Base-by-base conservation (phyloP, 2,113 vertebrate species). In the Recurvirostra avosetta region DNA sequence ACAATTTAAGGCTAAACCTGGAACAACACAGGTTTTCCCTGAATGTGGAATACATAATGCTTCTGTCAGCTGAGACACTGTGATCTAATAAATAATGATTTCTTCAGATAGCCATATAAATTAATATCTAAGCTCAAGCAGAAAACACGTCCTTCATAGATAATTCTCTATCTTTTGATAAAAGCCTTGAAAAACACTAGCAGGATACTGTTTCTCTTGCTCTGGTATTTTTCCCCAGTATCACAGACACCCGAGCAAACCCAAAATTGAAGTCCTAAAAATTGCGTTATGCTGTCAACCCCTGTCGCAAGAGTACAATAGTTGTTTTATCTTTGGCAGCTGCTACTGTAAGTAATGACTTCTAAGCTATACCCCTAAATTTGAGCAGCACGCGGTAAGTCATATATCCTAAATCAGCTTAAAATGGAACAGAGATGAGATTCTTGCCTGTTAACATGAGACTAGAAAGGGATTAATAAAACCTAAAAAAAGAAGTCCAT, bases 281-380 rank as follows among this genome's bases (percentile, higher is more conserved):
- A 82, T 92, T 25, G 15, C 34, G 49, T 72, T 91, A 52, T 53
- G 11, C 23, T 75, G 72, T 82, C 85, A 89, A 34, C 56, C 89
- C 65, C 41, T 82, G 86, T 94, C 74, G 81, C 19, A 53, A 62
- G 78, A 85, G 56, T 85, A 89, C 67, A 94, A 40, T 80, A 70
- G 62, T 79, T 80, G 79, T 79, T 95, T 94, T 76, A 72, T 66
- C 52, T 52, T 36, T 80, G 55, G 38, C 80, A 94, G 81, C 86
- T 95, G 82, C 67, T 88, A 59, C 92, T 88, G 18, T 47, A 80
- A 78, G 74, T 85, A 93, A 92, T 41, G 66, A 83, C 72, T 86
- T 72, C 73, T 73, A 45, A 71, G 68, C 43, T 85, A 22, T 62
- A 20, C 16, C 43, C 72, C 89, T 83, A 58, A 62, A 88, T 89